Conservation (phyloP, 2,888 invertebrate species). For the Drosophila quasianomalipes region DNA sequence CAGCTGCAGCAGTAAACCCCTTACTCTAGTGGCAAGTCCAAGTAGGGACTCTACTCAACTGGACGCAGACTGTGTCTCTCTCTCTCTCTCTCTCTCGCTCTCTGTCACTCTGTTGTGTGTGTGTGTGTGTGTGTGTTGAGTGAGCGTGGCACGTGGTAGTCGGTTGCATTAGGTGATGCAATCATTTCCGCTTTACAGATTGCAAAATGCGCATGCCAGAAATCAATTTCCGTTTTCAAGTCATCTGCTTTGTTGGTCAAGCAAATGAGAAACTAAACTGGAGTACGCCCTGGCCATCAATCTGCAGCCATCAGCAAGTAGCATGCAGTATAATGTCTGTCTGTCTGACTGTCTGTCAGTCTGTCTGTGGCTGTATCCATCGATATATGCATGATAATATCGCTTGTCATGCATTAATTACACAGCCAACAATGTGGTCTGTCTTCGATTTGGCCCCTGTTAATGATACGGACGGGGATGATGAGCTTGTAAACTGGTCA, state of each 20-base stretch:
- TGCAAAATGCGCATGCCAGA: slow-evolving; percentile 64
- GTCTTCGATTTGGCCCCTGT: slow-evolving; percentile 7
- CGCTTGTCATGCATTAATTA: slow-evolving; percentile 52
- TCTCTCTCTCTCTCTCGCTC: background rate
- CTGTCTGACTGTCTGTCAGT: background rate
- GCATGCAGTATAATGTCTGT: background rate
- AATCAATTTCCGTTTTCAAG: slow-evolving; percentile 75
- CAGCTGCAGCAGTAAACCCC: slow-evolving; percentile 16
- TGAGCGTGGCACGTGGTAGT: slow-evolving; percentile 68
- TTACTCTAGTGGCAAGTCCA: background rate
- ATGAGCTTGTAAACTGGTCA: background rate
- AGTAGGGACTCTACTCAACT: background rate
- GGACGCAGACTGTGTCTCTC: background rate
- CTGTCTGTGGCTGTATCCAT: background rate
- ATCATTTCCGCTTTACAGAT: slow-evolving; percentile 76
- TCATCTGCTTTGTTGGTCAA: slow-evolving; percentile 41
- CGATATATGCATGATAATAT: slow-evolving; percentile 14
- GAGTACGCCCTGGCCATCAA: slow-evolving; percentile 24
- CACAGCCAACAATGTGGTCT: slow-evolving; percentile 31
- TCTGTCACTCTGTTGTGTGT: background rate
- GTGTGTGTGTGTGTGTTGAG: background rate
- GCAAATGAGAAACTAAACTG: slow-evolving; percentile 36
- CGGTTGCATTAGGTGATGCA: slow-evolving; percentile 73
- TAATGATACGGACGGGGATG: background rate
- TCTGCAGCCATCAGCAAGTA: background rate